Evolutionary conservation across 2,888 invertebrate species (phyloP).

Genomic region (Dendrolimus houi): DNA sequence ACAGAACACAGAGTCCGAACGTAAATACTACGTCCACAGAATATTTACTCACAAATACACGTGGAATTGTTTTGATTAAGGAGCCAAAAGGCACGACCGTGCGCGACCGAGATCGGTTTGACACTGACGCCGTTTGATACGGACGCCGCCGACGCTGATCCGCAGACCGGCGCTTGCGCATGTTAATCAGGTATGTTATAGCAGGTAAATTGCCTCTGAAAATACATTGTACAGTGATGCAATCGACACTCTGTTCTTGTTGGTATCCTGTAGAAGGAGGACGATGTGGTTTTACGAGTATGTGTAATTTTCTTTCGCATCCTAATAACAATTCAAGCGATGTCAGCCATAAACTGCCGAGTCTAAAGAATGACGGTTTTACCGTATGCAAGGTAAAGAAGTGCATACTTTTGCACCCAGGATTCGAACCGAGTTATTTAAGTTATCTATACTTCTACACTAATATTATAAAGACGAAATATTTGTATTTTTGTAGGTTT

Average conservation of each 20-base stretch:
- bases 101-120: conserved; percentile 34
- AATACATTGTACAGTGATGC: conserved; percentile 42
- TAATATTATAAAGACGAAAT: no score
- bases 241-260: conserved; percentile 19
- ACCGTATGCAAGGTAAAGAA: no score
- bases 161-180: conserved; percentile 46
- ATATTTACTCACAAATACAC: conserved; percentile 65
- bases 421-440: no score
- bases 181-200: conserved; percentile 37
- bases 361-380: no score
- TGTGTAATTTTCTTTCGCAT: not conserved
- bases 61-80: conserved; percentile 27
- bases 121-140: conserved; percentile 30
- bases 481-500: no score
- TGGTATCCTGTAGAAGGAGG: not conserved
- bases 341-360: no score
- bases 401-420: no score
- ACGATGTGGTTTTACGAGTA: not conserved
- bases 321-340: not conserved
- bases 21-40: conserved; percentile 27
- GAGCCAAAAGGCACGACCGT: conserved; percentile 31
- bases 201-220: conserved; percentile 58
- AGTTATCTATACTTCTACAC: no score
- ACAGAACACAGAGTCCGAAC: conserved; percentile 30
- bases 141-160: conserved; percentile 15